phyloP scores from a whole-genome alignment of 2,113 vertebrate genomes.

The Typhlomys cinereus region DNA sequence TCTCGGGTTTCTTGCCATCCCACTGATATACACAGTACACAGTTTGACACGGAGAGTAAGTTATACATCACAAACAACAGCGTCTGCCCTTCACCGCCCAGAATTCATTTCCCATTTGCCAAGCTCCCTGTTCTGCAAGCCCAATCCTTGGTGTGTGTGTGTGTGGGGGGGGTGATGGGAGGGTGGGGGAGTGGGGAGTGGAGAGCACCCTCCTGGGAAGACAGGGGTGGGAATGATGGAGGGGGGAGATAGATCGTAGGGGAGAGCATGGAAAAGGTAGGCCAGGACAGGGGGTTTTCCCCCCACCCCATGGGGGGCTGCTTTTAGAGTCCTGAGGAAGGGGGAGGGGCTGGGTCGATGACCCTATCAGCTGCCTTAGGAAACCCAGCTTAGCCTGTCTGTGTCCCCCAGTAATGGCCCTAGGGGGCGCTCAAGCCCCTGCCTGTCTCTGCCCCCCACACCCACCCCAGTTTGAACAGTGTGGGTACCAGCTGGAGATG shows the following conservation, averaged over 20 bases:
- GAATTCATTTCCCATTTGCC: constrained; percentile 64
- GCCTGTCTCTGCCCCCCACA: no score
- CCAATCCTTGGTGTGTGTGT: background rate
- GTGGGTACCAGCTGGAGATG: background rate
- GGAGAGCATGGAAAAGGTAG: background rate
- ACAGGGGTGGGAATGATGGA: no score
- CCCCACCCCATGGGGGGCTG: background rate
- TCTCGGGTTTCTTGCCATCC: constrained; percentile 44
- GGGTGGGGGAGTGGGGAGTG: no score
- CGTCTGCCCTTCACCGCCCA: constrained; percentile 57
- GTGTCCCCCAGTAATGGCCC: background rate
- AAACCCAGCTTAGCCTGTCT: background rate
- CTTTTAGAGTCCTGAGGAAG: background rate
- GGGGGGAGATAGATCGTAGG: background rate
- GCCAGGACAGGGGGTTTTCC: background rate
- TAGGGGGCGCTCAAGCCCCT: background rate
- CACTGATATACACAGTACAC: constrained; percentile 59
- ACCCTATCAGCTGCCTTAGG: background rate
- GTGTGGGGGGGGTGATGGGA: no score
- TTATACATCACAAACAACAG: constrained; percentile 64
- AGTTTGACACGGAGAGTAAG: constrained; percentile 67
- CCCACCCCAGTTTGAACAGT: background rate
- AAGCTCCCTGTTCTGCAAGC: constrained; percentile 39
- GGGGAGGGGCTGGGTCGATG: background rate
- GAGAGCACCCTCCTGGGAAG: background rate